A percentile compares a stretch with the other conserved stretches of the same genome.
phyloP scores from a whole-genome alignment of 2,888 invertebrate species.

The Leistus spinibarbis region DNA sequence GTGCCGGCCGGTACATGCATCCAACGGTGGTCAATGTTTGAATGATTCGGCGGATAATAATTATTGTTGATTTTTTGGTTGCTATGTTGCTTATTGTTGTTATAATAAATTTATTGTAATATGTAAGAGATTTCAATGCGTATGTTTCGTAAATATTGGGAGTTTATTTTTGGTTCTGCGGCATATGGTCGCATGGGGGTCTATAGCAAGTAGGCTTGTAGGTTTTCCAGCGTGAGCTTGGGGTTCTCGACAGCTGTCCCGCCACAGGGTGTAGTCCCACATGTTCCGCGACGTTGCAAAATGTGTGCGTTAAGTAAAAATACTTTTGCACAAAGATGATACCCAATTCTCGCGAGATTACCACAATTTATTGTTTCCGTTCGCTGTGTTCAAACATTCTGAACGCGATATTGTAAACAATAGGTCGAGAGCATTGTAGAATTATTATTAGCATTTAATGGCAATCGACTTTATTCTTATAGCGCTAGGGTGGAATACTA shows the following conservation, averaged over 20 bases:
- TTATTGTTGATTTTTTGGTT: background rate
- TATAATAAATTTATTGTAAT: background rate
- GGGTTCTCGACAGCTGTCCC: constrained; percentile 23
- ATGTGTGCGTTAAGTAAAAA: constrained; percentile 14
- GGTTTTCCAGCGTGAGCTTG: background rate
- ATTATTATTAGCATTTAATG: constrained; percentile 11
- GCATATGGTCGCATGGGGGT: constrained; percentile 27
- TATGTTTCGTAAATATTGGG: background rate
- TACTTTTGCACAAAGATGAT: background rate
- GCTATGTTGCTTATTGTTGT: background rate
- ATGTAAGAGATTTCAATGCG: background rate
- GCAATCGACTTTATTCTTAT: background rate
- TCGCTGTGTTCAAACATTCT: background rate
- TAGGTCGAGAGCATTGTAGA: constrained; percentile 1
- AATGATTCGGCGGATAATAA: background rate
- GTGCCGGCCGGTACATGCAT: constrained; percentile 36
- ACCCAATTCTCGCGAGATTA: background rate
- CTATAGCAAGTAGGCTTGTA: background rate
- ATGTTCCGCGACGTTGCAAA: constrained; percentile 28
- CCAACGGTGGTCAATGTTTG: constrained; percentile 15
- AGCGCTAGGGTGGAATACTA: background rate
- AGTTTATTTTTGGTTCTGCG: background rate
- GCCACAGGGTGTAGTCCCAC: constrained; percentile 32
- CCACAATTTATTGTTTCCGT: constrained; percentile 2
- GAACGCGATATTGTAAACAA: background rate